Base-by-base conservation (phyloP, 2,888 invertebrate species). In the Idaea straminata region DNA sequence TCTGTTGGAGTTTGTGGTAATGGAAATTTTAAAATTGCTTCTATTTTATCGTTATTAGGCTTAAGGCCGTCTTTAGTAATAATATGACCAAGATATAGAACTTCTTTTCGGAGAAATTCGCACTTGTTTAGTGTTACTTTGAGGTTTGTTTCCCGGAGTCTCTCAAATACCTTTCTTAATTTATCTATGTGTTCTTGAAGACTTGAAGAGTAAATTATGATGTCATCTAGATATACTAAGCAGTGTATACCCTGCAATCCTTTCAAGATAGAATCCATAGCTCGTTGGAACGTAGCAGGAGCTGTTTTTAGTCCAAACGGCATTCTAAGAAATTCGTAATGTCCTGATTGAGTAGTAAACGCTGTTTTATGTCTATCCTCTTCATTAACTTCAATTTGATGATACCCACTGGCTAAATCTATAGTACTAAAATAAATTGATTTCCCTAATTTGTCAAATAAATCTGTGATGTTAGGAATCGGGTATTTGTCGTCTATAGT, bases 261-360 rank as follows among this genome's bases (percentile, higher is more conserved):
- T 35, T 74, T 61, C 7, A 87, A 65, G 0, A 87, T 76, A 64
- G 72, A 77, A 59, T 85, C 79, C 84, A 86, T 86, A 0, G 82
- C 66, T 5, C 84, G 62, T 72, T 86, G 85, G 63, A 88, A 86
- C 0, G 85, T 84, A 0, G 47, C n/a, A n/a, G n/a, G n/a, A n/a
- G n/a, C n/a, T n/a, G n/a, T n/a, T n/a, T n/a, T n/a, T n/a, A n/a
- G n/a, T 0, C 77, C 77, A 62, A 81, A 78, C 0, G 76, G 77
- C 74, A 77, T 77, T 7, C 77, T 61, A 0, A 58, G 36, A 16
- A 78, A 79, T 67, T 78, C 76, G 35, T 64, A 79, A 16, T 78
- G 77, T 0, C 75, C 76, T 0, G 16, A 64, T 5, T 66, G 72
- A 4, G 75, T 77, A 4, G 60, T 70, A 38, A 78, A 78, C 0